Base-by-base conservation (phyloP, 2,888 invertebrate species). In the Pristionchus fissidentatus region DNA sequence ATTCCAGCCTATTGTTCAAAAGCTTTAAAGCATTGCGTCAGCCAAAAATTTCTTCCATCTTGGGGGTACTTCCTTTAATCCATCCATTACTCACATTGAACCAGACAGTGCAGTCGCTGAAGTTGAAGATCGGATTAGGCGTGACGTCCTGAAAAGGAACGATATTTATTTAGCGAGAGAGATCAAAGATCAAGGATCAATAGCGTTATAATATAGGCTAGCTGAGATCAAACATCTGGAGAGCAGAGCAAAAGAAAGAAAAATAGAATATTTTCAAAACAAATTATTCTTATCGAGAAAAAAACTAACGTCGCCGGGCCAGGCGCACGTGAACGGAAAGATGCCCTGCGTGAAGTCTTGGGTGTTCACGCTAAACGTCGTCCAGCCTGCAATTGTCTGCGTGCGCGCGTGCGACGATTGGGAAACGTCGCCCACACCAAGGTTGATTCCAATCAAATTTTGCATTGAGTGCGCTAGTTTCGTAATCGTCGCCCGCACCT, bases 341-440 rank as follows among this genome's bases (percentile, higher is more conserved):
- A 81, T 57, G 10, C 80, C 80, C 35, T 57, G 57, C 1, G 46
- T n/a, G 78, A 78, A 35, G 52, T 43, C 32, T 22, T 62, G 1
- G 29, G 32, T 29, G 5, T 29, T 32, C 38, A 55, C 38, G 55
- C 15, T 41, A 22, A 43, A 81, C 46, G 80, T 62, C 60, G 60
- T 60, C 80, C 80, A 81, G 32, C 62, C 80, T 81, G 80, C n/a
- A 81, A 60, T 1, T 32, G 52, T 73, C 43, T 43, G 73, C 62
- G 43, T 43, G n/a, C n/a, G n/a, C 26, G 43, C 41, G 41, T 73
- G 43, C n/a, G 43, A 8, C 26, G 5, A 43, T 41, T 73, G n/a
- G 5, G 3, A 41, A 29, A n/a, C 75, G 75, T 77, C 75, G 75
- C 10, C 75, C 75, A 32, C 75, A 70, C 70, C 70, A 70, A 4